Conservation (phyloP, 2,797 vertebrate species). For the Eulemur albifrons region DNA sequence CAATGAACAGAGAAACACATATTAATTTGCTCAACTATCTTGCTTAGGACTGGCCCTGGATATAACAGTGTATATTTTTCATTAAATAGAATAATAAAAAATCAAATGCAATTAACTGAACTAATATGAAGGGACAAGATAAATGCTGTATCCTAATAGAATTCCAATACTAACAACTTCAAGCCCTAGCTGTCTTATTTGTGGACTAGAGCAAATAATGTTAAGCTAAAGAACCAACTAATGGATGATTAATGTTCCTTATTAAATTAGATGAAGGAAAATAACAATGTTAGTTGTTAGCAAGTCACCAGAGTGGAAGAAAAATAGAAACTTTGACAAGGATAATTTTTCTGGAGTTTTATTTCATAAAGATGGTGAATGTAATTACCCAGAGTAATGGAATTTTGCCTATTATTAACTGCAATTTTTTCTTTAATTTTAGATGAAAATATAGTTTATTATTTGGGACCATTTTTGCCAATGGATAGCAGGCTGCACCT, state of each 20-base stretch:
- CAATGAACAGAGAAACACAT: constrained; percentile 33
- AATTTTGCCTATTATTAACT: constrained; percentile 48
- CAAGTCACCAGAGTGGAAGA: constrained; percentile 53
- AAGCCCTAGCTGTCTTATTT: constrained; percentile 71
- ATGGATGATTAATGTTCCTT: constrained; percentile 79
- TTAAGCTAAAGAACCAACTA: constrained; percentile 74
- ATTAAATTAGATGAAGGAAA: constrained; percentile 76
- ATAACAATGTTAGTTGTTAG: constrained; percentile 74
- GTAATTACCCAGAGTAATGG: constrained; percentile 64
- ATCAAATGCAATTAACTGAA: constrained; percentile 78
- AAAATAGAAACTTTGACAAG: constrained; percentile 56
- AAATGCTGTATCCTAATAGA: constrained; percentile 74
- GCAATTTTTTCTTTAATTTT: constrained; percentile 48
- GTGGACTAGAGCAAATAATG: constrained; percentile 70
- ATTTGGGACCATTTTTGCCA: neutral
- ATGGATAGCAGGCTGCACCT: neutral
- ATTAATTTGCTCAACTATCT: constrained; percentile 68
- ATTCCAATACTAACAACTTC: constrained; percentile 77
- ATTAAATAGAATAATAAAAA: constrained; percentile 76
- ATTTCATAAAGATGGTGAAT: constrained; percentile 67
- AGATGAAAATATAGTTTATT: constrained; percentile 13
- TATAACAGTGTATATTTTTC: constrained; percentile 70
- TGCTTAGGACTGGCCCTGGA: constrained; percentile 49
- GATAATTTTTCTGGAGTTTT: constrained; percentile 69
- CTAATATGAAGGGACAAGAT: constrained; percentile 75